Evolutionary conservation across 1,140 invertebrate species (phyloP).

Genomic region (Lasioglossum baleicum): DNA sequence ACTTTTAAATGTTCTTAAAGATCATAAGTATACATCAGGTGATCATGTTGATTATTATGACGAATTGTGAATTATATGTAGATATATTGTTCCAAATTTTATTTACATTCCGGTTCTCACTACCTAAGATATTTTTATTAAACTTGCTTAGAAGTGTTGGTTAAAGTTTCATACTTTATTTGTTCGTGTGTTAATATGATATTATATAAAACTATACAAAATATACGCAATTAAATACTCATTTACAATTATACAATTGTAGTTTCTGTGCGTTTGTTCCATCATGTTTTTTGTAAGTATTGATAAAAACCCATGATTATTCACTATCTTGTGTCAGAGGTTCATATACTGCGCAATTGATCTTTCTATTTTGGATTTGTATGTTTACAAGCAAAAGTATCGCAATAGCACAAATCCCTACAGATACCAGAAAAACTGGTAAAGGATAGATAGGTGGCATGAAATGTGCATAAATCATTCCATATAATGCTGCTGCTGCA

Average conservation of each 20-base stretch:
- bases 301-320: neutral
- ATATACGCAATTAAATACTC: neutral
- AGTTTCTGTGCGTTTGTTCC: neutral
- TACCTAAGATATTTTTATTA: neutral
- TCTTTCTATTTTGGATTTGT: constrained; percentile 40
- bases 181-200: neutral
- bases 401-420: constrained; percentile 53
- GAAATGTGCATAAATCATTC: constrained; percentile 80
- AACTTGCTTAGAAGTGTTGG: neutral
- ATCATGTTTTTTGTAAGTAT: constrained; percentile 6
- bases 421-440: constrained; percentile 73
- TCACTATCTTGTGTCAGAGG: constrained; percentile 23
- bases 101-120: constrained; percentile 9
- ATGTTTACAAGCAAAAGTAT: constrained; percentile 64
- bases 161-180: constrained; percentile 9
- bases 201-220: constrained; percentile 12
- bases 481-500: constrained; percentile 82
- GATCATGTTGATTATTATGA: constrained; percentile 95
- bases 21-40: constrained; percentile 89
- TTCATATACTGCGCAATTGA: constrained; percentile 2
- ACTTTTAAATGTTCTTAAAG: constrained; percentile 85
- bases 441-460: constrained; percentile 72
- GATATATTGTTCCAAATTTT: neutral
- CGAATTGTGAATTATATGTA: constrained; percentile 56
- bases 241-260: neutral